Evolutionary conservation across 92 coral and sea anemone genomes (phyloP), one percentile per base, ranked within the genome.

Genomic region (Actinernus sp.): DNA sequence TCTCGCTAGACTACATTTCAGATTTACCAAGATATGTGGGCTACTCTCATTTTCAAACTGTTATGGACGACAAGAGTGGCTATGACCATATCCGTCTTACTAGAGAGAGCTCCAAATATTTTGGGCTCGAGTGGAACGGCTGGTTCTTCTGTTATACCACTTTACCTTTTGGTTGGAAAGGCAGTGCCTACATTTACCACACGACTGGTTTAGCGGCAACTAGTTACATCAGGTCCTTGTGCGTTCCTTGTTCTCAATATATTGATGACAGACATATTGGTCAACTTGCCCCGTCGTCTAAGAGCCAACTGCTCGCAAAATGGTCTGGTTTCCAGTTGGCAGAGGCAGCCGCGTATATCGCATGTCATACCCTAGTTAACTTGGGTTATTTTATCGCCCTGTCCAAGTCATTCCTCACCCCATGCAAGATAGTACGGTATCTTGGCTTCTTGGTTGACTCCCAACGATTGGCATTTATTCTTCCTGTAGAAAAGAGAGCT

Each of bases 181-280:
- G 43, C 10, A 18, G 73, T 30, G 71, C 81, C 16, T 73, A 25
- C 61, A 48, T 73, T 24, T 73, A 73, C 22, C 79, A 69, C 43
- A n/a, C 71, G 1, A 70, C 65, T 0, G 80, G 70, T 20, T 61
- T 62, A 1, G 26, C 46, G 16, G 79, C 72, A 24, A 5, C 86
- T 3, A 63, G 54, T 44, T 74, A 74, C 31, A 25, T 79, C 33
- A 39, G 80, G 0, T 58, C 73, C 3, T 10, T 51, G 24, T 37
- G 53, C 2, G 53, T 78, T n/a, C 78, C 79, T 0, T 69, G 71
- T n/a, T 23, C 30, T 3, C 53, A 50, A 2, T 77, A 77, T 23
- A 77, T 78, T 4, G 78, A 67, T 43, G 78, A 78, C 25, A 43
- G 65, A 1, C 85, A 78, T 27, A 69, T 49, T 1, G 78, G 71